These are phyloP conservation scores for Palythoa caribaeorum DNA, from an alignment of 92 coral and sea anemone genomes.

Conservation along the genomic window DNA sequence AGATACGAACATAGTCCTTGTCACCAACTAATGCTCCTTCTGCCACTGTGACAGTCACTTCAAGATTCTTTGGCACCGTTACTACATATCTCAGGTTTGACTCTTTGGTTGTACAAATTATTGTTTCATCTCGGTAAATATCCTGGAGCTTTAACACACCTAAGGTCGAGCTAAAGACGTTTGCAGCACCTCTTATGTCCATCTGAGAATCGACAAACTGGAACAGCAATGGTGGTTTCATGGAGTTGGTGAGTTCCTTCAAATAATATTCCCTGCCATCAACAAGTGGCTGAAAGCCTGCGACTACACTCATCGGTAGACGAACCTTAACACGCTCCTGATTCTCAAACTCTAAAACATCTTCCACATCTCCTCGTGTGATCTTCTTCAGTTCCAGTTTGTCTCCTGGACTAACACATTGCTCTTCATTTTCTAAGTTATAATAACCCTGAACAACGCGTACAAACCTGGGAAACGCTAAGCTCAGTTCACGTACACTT, in stretches of 20 bases:
- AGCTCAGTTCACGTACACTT: conserved; percentile 73
- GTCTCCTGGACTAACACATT: conserved; percentile 89
- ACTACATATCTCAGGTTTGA: conserved; percentile 73
- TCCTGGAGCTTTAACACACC: conserved; percentile 78
- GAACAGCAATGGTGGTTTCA: conserved; percentile 75
- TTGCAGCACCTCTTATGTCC: conserved; percentile 59
- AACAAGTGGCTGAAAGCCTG: conserved; percentile 91
- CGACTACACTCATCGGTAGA: conserved; percentile 77
- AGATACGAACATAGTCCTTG: conserved; percentile 84
- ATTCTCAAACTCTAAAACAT: conserved; percentile 65
- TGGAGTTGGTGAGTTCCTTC: conserved; percentile 65
- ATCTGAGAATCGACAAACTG: conserved; percentile 77
- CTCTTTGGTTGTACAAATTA: conserved; percentile 87
- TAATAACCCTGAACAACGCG: conserved; percentile 93
- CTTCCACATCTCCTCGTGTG: conserved; percentile 67
- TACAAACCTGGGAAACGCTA: conserved; percentile 77
- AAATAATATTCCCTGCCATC: conserved; percentile 96
- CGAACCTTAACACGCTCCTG: conserved; percentile 75
- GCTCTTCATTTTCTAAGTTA: conserved; percentile 72
- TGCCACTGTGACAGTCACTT: conserved; percentile 86
- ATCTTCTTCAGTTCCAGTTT: conserved; percentile 79
- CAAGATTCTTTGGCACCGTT: conserved; percentile 84
- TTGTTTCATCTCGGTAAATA: conserved; percentile 72
- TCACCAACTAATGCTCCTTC: conserved; percentile 89
- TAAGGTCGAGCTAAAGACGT: conserved; percentile 77